phyloP scores from a whole-genome alignment of 2,888 invertebrate genomes.

The Taenaris catops region DNA sequence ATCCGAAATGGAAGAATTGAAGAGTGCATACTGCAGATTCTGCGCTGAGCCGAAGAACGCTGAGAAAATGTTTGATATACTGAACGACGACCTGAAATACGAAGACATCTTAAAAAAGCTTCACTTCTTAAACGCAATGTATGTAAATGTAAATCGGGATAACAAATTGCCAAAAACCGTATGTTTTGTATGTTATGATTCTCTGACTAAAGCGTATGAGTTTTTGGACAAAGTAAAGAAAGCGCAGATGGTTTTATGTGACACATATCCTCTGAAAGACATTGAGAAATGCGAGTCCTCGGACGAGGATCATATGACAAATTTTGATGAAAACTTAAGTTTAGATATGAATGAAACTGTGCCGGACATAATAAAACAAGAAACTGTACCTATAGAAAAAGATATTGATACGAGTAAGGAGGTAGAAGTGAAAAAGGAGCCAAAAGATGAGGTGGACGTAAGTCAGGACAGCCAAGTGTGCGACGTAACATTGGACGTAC shows the following conservation, averaged over 20 bases:
- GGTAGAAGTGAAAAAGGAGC: constrained; percentile 47
- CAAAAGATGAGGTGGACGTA: constrained; percentile 45
- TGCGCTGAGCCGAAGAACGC: constrained; percentile 51
- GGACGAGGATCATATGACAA: constrained; percentile 41
- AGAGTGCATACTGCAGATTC: constrained; percentile 50
- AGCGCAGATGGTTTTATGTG: constrained; percentile 43
- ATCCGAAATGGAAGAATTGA: constrained; percentile 34
- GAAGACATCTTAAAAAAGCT: constrained; percentile 46
- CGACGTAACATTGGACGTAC: constrained; percentile 42
- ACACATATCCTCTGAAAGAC: constrained; percentile 33
- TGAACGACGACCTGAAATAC: constrained; percentile 36
- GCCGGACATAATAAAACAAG: constrained; percentile 24
- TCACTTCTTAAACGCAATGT: constrained; percentile 53
- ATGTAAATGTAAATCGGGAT: constrained; percentile 47
- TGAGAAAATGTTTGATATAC: constrained; percentile 43
- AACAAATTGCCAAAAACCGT: constrained; percentile 53
- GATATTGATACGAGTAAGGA: constrained; percentile 18
- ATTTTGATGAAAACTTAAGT: constrained; percentile 40
- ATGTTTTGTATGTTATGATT: constrained; percentile 58
- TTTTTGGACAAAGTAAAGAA: constrained; percentile 48
- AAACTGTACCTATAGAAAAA: constrained; percentile 22
- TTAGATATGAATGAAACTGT: constrained; percentile 17
- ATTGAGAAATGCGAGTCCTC: constrained; percentile 35
- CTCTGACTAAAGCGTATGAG: constrained; percentile 52
- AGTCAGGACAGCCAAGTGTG: constrained; percentile 15